A percentile compares a stretch with the other conserved stretches of the same genome.
Conservation (phyloP, 2,797 vertebrate species). For the Merluccius polli region DNA sequence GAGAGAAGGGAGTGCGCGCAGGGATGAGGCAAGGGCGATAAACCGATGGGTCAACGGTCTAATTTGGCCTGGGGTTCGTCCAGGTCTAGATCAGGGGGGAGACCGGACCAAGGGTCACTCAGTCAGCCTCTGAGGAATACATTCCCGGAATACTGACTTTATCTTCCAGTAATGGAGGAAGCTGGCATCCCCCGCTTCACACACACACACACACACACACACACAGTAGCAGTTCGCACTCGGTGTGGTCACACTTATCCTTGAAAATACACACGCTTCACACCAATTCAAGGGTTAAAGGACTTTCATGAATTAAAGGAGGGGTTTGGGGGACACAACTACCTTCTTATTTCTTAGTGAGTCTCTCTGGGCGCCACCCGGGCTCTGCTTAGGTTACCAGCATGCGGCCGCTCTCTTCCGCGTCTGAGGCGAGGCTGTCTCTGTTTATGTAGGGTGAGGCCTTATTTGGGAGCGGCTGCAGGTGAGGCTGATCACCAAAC, state of each 20-base stretch:
- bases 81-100: slow-evolving; percentile 10
- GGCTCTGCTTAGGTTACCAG: too few relatives aligned
- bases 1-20: slow-evolving; percentile 9
- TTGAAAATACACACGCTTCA: not conserved
- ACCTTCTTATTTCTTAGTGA: not conserved
- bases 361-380: not conserved
- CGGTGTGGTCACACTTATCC: not conserved
- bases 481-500: too few relatives aligned
- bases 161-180: slow-evolving; percentile 48
- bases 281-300: not conserved
- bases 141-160: slow-evolving; percentile 55
- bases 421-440: not conserved
- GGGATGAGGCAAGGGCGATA: slow-evolving; percentile 8
- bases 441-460: too few relatives aligned
- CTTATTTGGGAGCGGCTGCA: too few relatives aligned
- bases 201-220: not conserved
- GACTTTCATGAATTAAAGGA: not conserved
- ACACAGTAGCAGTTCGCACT: not conserved
- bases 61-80: slow-evolving; percentile 26
- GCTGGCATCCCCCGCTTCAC: slow-evolving; percentile 28
- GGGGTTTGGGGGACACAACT: not conserved
- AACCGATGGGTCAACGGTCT: slow-evolving; percentile 25
- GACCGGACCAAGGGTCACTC: slow-evolving; percentile 7
- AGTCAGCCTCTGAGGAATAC: slow-evolving; percentile 31
- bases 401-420: too few relatives aligned